Evolutionary conservation across 2,113 vertebrate genomes (phyloP).

Genomic region (Grammomys dolichurus): DNA sequence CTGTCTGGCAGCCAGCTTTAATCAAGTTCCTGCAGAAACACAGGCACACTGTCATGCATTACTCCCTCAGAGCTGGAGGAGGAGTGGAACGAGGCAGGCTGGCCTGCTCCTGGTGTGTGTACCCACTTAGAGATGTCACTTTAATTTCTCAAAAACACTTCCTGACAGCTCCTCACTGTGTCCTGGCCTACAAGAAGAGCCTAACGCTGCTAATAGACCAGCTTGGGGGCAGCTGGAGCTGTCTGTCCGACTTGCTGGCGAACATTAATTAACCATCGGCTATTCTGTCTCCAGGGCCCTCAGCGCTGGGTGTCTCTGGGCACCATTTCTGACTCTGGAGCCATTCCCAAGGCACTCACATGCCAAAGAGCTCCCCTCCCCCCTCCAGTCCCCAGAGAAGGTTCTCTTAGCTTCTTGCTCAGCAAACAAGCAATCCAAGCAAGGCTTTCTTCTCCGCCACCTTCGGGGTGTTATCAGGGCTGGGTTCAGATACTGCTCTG

Average conservation of each 20-base stretch:
- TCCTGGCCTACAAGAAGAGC: background rate
- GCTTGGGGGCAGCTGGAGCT: background rate
- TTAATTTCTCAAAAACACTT: conserved; percentile 57
- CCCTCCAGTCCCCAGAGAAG: background rate
- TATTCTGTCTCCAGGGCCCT: conserved; percentile 35
- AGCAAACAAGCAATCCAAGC: background rate
- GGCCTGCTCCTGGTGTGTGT: background rate
- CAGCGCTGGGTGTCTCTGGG: background rate
- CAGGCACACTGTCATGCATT: background rate
- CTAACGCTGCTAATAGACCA: background rate
- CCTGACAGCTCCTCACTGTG: background rate
- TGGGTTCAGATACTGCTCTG: background rate
- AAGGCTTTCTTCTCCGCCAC: background rate
- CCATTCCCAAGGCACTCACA: background rate
- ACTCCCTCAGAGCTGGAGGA: background rate
- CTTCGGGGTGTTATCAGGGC: background rate
- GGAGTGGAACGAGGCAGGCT: background rate
- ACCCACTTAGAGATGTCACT: conserved; percentile 54
- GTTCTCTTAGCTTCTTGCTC: background rate
- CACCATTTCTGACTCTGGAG: background rate
- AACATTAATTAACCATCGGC: conserved; percentile 61
- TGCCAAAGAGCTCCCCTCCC: background rate
- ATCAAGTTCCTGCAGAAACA: background rate
- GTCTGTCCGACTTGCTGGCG: background rate
- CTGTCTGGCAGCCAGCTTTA: background rate